A percentile compares a stretch with the other conserved stretches of the same genome.
phyloP scores from a whole-genome alignment of 1,140 invertebrate genomes.

The Rhynchophorus ferrugineus region DNA sequence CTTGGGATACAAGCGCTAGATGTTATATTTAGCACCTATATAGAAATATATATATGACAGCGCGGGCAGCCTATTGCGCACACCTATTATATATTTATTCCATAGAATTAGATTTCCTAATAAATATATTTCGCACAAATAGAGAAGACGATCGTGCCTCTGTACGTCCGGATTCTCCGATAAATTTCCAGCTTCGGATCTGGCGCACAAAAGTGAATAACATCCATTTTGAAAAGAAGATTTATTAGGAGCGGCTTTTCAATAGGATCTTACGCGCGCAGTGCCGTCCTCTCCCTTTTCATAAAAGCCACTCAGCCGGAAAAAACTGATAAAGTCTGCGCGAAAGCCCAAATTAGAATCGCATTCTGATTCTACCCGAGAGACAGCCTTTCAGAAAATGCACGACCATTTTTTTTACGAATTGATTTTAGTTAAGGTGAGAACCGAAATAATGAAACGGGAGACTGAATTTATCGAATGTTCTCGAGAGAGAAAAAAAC shows the following conservation, averaged over 20 bases:
- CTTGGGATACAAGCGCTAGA: too few species aligned
- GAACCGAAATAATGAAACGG: too few species aligned
- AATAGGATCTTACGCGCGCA: conserved; percentile 22
- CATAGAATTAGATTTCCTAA: too few species aligned
- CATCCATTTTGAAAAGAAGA: conserved; percentile 19
- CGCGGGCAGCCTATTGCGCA: too few species aligned
- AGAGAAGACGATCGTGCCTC: too few species aligned
- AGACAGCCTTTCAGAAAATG: conserved; percentile 5
- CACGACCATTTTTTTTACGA: background rate
- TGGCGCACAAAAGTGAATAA: conserved; percentile 22
- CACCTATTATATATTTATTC: too few species aligned
- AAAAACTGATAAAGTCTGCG: conserved; percentile 24
- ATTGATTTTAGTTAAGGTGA: too few species aligned
- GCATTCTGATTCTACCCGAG: conserved; percentile 17
- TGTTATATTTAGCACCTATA: too few species aligned
- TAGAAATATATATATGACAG: too few species aligned
- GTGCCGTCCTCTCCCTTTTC: conserved; percentile 11
- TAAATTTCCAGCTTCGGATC: conserved; percentile 18
- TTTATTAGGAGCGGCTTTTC: conserved; percentile 25
- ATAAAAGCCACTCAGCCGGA: conserved; percentile 22
- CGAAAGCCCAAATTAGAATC: conserved; percentile 23
- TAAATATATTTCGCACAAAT: too few species aligned
- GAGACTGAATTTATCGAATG: too few species aligned
- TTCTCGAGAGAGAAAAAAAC: too few species aligned
- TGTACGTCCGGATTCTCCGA: conserved; percentile 17